Base-by-base conservation (phyloP, 1,140 invertebrate species). In the Diprion similis region DNA sequence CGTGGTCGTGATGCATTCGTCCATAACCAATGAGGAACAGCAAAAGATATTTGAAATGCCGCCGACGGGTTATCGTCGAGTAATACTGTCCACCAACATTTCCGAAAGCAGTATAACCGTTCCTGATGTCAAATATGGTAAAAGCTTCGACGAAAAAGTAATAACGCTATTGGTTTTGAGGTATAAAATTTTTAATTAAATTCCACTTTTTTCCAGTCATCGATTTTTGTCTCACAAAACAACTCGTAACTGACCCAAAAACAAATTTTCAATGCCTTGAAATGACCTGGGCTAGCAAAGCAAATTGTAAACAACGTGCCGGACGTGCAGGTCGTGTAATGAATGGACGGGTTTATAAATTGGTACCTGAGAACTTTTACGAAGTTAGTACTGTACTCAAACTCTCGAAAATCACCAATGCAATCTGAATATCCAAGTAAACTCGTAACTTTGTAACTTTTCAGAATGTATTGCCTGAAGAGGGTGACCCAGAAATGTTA, bases 21-120 rank as follows among this genome's bases (percentile, higher is more conserved):
- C 91, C 0, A 91, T 95, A 66, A 93, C 94, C 0, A 88, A 85
- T 48, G 90, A 93, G 66, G 95, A 97, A 81, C 96, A 97, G 81
- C 88, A 90, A 45, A 87, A 87, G 68, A 93, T 95, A 64, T 97
- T 97, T 85, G 83, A 89, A 46, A 83, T 88, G 19, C 86, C 92
- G 3, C 89, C 89, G 8, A 75, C 81, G 9, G 92, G 91, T 9
- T 88, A 89, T 74, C 89, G 96, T 65, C 97, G 98, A 84, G 91
- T 98, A 68, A 99, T 99, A 82, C 86, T 99, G 0, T 92, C 97
- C 0, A 99, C 98, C 0, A 99, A 99, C 87, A 98, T 99, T 75
- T 97, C 98, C 0, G 98, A 99, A 87, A 98, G 97, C 83, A 98
- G 97, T 72, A 94, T 99, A 72, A 99, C 98, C 4, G 96, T 99